These are phyloP conservation scores for Trichopria drosophilae DNA, from an alignment of 2,888 invertebrate genomes.

Conservation along the genomic window DNA sequence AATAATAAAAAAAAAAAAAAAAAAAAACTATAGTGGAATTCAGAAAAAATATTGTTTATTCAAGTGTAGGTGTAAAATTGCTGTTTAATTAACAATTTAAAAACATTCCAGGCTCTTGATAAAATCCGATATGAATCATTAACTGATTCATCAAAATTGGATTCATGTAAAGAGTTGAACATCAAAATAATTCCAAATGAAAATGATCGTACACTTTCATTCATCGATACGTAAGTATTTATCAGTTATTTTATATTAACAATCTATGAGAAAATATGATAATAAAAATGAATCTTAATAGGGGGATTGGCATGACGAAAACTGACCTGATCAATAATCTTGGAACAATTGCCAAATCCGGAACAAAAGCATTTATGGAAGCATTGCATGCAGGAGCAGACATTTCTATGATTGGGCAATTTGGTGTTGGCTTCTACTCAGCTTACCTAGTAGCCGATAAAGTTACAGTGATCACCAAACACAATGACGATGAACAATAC, in stretches of 20 bases:
- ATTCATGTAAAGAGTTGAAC: conserved; percentile 89
- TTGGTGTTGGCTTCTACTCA: conserved; percentile 99
- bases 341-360: conserved; percentile 99
- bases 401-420: conserved; percentile 99
- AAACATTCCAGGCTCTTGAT: conserved; percentile 68
- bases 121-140: conserved; percentile 96
- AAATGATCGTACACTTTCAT: conserved; percentile 90
- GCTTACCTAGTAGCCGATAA: conserved; percentile 95
- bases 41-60: no score
- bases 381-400: conserved; percentile 98
- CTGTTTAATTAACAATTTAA: no score
- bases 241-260: no score
- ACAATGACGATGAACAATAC: conserved; percentile 98
- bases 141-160: conserved; percentile 92
- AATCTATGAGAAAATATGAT: no score
- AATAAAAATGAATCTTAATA: conserved; percentile 21
- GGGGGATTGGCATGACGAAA: conserved; percentile 98
- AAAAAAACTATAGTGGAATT: no score
- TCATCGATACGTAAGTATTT: conserved; percentile 72
- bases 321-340: conserved; percentile 97
- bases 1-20: no score
- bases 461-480: conserved; percentile 90
- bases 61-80: no score
- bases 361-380: conserved; percentile 99
- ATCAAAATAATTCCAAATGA: conserved; percentile 98